phyloP scores from a whole-genome alignment of 1,140 invertebrate species.

The Neoseiulus cucumeris region DNA sequence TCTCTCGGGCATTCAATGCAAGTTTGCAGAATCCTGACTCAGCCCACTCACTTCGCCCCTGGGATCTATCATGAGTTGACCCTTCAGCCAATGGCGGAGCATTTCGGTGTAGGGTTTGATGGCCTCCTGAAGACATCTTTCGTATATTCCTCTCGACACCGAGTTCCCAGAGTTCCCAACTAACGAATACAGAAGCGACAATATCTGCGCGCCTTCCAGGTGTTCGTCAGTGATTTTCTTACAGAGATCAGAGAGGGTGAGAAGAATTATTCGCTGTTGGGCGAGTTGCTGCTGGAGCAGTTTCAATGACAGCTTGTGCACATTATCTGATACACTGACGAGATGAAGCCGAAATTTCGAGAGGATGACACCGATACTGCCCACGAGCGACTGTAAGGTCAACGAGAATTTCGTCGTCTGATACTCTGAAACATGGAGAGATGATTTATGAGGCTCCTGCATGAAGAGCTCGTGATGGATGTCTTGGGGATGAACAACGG shows the following conservation, averaged over 20 bases:
- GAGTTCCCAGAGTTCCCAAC: conserved; percentile 1
- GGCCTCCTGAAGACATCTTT: neutral
- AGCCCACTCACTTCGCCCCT: neutral
- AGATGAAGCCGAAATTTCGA: neutral
- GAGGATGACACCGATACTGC: neutral
- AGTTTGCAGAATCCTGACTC: no score
- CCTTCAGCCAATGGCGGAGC: conserved; percentile 1
- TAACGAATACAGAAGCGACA: neutral
- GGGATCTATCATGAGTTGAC: neutral
- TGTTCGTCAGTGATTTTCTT: neutral
- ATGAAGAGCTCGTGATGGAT: no score
- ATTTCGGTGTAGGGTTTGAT: neutral
- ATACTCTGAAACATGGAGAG: neutral
- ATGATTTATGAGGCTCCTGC: no score
- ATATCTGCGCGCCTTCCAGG: neutral
- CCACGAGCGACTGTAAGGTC: neutral
- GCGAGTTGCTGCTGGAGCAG: neutral
- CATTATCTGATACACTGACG: neutral
- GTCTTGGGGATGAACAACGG: no score
- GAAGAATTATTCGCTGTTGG: neutral
- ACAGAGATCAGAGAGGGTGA: neutral
- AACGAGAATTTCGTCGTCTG: neutral
- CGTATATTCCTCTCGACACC: neutral
- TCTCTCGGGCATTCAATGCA: no score
- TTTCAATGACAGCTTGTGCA: neutral